Evolutionary conservation across 2,113 vertebrate species (phyloP).

Genomic region (Nothocercus nigrocapillus): DNA sequence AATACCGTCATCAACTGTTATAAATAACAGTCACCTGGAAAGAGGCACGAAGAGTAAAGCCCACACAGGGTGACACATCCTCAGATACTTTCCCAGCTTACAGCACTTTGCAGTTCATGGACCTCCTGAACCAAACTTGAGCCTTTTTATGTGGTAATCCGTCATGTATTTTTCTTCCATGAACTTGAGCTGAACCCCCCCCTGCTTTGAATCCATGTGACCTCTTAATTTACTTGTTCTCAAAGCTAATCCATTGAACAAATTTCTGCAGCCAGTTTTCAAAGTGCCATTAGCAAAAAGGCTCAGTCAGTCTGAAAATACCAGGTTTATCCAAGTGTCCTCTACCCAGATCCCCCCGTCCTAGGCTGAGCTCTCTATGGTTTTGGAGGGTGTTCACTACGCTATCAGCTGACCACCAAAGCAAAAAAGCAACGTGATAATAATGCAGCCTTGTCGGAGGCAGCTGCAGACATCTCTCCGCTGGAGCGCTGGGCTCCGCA

Average conservation of each 20-base stretch:
- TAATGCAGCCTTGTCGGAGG: neutral
- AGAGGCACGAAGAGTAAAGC: neutral
- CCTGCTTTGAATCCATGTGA: constrained; percentile 2
- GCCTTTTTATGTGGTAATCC: constrained; percentile 36
- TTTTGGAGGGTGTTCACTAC: neutral
- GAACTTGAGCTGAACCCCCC: constrained; percentile 43
- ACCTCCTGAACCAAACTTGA: constrained; percentile 17
- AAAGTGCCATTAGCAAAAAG: neutral
- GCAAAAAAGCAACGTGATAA: neutral
- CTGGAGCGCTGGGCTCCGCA: neutral
- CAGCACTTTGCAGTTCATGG: neutral
- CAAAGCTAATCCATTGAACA: neutral
- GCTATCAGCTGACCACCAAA: accelerated
- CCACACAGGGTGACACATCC: constrained; percentile 11
- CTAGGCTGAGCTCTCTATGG: neutral
- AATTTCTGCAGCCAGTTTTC: neutral
- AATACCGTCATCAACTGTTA: neutral
- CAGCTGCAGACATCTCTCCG: neutral
- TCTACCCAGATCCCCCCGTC: neutral
- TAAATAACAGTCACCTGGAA: neutral
- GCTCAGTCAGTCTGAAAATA: neutral
- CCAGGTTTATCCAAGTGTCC: accelerated
- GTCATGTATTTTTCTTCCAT: constrained; percentile 5
- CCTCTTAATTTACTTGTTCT: neutral
- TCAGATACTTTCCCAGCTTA: constrained; percentile 27